A percentile compares a stretch with the other conserved stretches of the same genome.
These are phyloP conservation scores for Malthinus flaveolus DNA, from an alignment of 2,888 invertebrate species.

Conservation along the genomic window DNA sequence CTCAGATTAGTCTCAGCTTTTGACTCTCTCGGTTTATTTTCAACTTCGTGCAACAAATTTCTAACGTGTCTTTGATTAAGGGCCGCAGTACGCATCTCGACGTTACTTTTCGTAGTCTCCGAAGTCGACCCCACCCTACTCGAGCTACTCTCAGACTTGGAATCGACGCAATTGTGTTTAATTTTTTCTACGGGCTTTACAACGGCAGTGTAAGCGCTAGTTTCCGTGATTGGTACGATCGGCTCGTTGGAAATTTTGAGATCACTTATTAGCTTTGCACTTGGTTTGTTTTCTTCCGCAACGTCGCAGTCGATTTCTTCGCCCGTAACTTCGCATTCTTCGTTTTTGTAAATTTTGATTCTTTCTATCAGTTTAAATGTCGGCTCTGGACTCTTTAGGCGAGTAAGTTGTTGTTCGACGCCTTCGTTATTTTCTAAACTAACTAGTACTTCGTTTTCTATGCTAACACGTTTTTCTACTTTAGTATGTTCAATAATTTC, in stretches of 20 bases:
- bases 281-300: constrained; percentile 30
- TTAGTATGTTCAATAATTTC: constrained; percentile 19
- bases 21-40: constrained; percentile 7
- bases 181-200: constrained; percentile 40
- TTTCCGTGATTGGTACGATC: constrained; percentile 19
- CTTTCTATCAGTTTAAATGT: background rate
- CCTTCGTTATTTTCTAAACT: background rate
- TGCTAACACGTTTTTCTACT: constrained; percentile 32
- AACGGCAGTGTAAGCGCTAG: constrained; percentile 41
- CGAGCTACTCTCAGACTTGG: constrained; percentile 49
- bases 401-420: background rate
- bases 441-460: constrained; percentile 30
- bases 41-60: constrained; percentile 7
- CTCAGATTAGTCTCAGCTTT: constrained; percentile 4
- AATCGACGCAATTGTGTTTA: constrained; percentile 37
- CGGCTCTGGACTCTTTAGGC: constrained; percentile 11
- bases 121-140: constrained; percentile 23
- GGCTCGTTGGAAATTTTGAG: constrained; percentile 12
- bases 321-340: background rate
- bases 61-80: constrained; percentile 16
- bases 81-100: constrained; percentile 14
- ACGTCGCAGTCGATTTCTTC: constrained; percentile 14
- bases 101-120: constrained; percentile 21
- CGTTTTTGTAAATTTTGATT: background rate
- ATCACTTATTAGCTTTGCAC: constrained; percentile 34